Conservation (phyloP, 2,797 vertebrate species). For the Molossus alvarezi region DNA sequence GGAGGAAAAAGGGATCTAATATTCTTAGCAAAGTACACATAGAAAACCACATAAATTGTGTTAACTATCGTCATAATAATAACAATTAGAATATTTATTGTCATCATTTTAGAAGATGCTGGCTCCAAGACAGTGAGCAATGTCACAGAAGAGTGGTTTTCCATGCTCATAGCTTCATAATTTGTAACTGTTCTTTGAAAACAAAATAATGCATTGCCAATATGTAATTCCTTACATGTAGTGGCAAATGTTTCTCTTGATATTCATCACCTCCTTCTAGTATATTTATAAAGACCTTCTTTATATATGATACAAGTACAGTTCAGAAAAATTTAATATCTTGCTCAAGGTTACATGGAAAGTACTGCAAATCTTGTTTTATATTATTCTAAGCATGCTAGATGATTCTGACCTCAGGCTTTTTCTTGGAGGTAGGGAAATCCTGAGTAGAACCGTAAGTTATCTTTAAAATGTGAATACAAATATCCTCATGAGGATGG, state of each 20-base stretch:
- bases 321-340: slow-evolving; percentile 33
- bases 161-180: neutral
- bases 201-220: slow-evolving; percentile 2
- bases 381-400: neutral
- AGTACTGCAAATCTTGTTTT: neutral
- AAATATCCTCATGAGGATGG: neutral
- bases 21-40: neutral
- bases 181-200: neutral
- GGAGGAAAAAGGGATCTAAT: neutral
- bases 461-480: neutral
- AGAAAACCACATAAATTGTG: neutral
- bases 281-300: slow-evolving; percentile 21
- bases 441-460: neutral
- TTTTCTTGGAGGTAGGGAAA: neutral
- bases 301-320: neutral
- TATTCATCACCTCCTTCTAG: neutral
- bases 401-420: neutral
- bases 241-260: slow-evolving; percentile 46
- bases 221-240: neutral
- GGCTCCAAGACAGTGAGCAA: neutral
- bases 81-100: neutral
- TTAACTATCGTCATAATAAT: neutral
- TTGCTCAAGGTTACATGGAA: slow-evolving; percentile 15
- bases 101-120: neutral
- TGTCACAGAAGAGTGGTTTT: neutral